Evolutionary conservation across 2,888 invertebrate genomes (phyloP).

Genomic region (Deilephila elpenor): DNA sequence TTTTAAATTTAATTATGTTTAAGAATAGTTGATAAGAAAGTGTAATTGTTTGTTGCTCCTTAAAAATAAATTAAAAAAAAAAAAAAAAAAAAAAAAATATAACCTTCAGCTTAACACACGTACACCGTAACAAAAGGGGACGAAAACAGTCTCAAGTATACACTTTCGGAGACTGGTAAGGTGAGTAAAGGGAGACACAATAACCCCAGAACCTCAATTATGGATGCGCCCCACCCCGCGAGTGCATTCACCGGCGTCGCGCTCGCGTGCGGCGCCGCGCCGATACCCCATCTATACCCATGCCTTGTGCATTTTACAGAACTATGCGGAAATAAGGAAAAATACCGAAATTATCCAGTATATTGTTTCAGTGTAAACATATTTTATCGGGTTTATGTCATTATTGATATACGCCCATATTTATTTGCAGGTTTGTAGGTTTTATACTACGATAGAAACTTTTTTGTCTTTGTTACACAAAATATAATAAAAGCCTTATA

Average conservation of each 20-base stretch:
- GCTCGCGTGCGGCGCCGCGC: conserved; percentile 76
- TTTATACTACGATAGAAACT: too few species aligned
- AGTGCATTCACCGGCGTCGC: conserved; percentile 75
- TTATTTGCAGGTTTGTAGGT: too few species aligned
- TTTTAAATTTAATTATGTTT: too few species aligned
- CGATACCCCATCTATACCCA: conserved; percentile 63
- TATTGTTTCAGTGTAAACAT: background rate
- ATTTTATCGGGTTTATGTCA: background rate
- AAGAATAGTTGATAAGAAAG: too few species aligned
- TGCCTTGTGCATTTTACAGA: conserved; percentile 16
- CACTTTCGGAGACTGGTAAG: conserved; percentile 10
- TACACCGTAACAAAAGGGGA: background rate
- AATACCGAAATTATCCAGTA: background rate
- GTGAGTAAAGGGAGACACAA: conserved; percentile 44
- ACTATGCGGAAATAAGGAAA: conserved; percentile 14
- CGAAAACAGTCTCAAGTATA: conserved; percentile 15
- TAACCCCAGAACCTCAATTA: conserved; percentile 57
- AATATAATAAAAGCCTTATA: too few species aligned
- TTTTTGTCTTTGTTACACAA: too few species aligned
- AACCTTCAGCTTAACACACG: background rate
- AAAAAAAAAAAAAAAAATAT: too few species aligned
- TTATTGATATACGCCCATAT: too few species aligned
- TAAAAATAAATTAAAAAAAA: too few species aligned
- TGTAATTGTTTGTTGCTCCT: too few species aligned
- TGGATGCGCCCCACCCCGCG: conserved; percentile 43